Conservation (phyloP, 2,113 vertebrate species). For the Odocoileus virginianus region DNA sequence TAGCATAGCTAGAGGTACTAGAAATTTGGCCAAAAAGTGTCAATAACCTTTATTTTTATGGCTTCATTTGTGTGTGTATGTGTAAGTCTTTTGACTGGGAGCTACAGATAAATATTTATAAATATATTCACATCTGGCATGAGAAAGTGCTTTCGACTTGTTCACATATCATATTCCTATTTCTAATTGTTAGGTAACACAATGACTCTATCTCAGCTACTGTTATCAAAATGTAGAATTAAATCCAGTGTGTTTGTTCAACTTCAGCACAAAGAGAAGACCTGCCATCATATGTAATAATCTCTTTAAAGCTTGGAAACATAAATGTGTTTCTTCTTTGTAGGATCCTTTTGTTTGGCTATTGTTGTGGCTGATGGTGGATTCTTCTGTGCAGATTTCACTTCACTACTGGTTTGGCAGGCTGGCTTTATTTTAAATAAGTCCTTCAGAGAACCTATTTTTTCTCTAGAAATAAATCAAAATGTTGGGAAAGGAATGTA, state of each 20-base stretch:
- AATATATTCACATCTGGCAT: background rate
- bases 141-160: background rate
- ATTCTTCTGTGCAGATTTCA: background rate
- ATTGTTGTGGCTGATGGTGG: background rate
- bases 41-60: background rate
- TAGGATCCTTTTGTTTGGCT: background rate
- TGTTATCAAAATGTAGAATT: background rate
- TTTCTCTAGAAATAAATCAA: slow-evolving; percentile 14
- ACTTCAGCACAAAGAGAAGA: background rate
- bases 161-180: background rate
- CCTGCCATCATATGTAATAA: background rate
- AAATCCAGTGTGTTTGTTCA: background rate
- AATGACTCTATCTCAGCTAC: background rate
- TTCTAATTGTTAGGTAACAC: background rate
- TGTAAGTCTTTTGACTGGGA: background rate
- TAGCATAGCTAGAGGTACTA: background rate
- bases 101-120: background rate
- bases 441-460: background rate
- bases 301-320: background rate
- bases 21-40: background rate
- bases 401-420: background rate
- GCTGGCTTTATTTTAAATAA: slow-evolving; percentile 6
- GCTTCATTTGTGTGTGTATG: background rate
- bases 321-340: background rate
- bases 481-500: background rate